A percentile compares a stretch with the other conserved stretches of the same genome.
phyloP scores from a whole-genome alignment of 2,888 invertebrate species.

The Nephrotoma appendiculata region DNA sequence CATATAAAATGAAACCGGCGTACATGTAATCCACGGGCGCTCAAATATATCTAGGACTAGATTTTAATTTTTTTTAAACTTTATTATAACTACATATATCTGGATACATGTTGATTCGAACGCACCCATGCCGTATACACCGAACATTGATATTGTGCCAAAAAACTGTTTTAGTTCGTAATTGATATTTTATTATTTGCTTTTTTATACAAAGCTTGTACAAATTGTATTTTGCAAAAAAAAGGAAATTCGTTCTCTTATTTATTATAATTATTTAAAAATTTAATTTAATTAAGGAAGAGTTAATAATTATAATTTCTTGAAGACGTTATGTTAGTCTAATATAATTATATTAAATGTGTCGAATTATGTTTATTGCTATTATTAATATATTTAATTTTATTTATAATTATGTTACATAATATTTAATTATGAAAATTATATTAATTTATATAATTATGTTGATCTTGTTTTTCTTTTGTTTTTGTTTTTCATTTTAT shows the following conservation, averaged over 20 bases:
- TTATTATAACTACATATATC: not conserved
- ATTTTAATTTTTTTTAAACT: not conserved
- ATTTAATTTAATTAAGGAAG: not conserved
- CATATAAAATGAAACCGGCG: constrained; percentile 82
- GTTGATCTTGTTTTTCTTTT: not conserved
- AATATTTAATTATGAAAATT: not conserved
- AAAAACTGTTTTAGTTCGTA: not conserved
- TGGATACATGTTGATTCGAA: not conserved
- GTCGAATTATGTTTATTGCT: not conserved
- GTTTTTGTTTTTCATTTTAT: not conserved
- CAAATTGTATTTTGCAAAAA: not conserved
- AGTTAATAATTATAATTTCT: not conserved
- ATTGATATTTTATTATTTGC: not conserved
- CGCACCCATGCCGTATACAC: not conserved
- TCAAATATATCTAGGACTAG: not conserved
- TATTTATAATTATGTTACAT: not conserved
- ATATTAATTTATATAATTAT: not conserved
- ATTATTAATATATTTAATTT: not conserved
- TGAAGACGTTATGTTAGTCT: not conserved
- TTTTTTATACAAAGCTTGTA: not conserved
- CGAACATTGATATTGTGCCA: not conserved
- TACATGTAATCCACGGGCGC: constrained; percentile 46
- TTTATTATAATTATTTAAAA: not conserved
- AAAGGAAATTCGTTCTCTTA: not conserved
- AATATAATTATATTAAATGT: not conserved